These are phyloP conservation scores for Ceratina japonica DNA, from an alignment of 1,140 invertebrate genomes.

Conservation along the genomic window DNA sequence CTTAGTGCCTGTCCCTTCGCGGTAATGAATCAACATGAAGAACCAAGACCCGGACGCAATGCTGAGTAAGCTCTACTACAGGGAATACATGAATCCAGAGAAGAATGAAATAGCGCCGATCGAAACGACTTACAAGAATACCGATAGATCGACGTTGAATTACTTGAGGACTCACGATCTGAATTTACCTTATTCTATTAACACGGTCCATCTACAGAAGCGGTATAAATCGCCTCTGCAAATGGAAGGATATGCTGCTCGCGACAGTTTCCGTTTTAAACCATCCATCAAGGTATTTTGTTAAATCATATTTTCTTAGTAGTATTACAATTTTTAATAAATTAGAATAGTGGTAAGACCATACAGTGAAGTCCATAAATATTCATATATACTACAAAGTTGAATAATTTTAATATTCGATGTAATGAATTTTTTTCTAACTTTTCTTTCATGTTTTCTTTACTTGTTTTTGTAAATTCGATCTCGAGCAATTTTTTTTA, in stretches of 20 bases:
- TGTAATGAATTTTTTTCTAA: too few species aligned
- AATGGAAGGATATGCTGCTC: constrained; percentile 57
- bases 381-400: too few species aligned
- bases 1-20: background rate
- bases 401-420: too few species aligned
- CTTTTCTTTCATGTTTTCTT: too few species aligned
- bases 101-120: constrained; percentile 8
- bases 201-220: constrained; percentile 67
- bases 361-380: constrained; percentile 20
- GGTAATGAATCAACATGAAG: background rate
- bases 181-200: constrained; percentile 51
- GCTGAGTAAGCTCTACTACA: constrained; percentile 31
- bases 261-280: constrained; percentile 54
- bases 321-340: background rate
- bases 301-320: background rate
- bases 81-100: background rate
- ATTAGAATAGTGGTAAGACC: background rate
- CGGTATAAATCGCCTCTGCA: constrained; percentile 56
- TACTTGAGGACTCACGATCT: constrained; percentile 40
- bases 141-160: constrained; percentile 33
- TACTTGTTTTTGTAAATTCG: too few species aligned
- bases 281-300: constrained; percentile 18
- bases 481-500: too few species aligned
- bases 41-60: constrained; percentile 16
- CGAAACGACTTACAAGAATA: constrained; percentile 24